Evolutionary conservation across 2,888 invertebrate genomes (phyloP).

Genomic region (Lochmaea crataegi): DNA sequence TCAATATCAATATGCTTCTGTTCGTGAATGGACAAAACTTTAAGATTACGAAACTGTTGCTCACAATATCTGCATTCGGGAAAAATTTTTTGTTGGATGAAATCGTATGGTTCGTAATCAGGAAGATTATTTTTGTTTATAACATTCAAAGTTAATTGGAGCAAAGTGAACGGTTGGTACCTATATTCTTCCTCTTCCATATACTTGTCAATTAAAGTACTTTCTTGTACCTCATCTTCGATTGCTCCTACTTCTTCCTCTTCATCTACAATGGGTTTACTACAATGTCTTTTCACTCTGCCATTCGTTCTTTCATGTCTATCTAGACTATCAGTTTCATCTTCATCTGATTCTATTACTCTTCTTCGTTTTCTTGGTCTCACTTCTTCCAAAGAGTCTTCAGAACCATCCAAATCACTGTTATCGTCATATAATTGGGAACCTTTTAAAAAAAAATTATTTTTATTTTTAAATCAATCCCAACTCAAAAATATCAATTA

Average conservation of each 20-base stretch:
- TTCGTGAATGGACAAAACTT: constrained; percentile 61
- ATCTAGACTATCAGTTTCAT: constrained; percentile 27
- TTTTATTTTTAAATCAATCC: background rate
- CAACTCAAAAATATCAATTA: background rate
- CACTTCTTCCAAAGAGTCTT: constrained; percentile 43
- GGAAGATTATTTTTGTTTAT: constrained; percentile 59
- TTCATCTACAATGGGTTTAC: constrained; percentile 19
- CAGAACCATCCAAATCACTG: constrained; percentile 53
- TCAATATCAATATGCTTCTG: constrained; percentile 60
- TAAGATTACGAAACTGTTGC: constrained; percentile 55
- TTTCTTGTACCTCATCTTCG: constrained; percentile 33
- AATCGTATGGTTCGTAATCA: constrained; percentile 53
- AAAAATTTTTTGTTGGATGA: constrained; percentile 46
- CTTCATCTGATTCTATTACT: constrained; percentile 34
- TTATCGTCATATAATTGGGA: constrained; percentile 28
- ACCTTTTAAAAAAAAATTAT: background rate
- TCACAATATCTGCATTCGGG: constrained; percentile 60
- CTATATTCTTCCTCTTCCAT: constrained; percentile 50
- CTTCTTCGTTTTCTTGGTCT: constrained; percentile 36
- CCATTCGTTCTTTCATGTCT: constrained; percentile 17
- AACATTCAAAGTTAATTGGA: constrained; percentile 56
- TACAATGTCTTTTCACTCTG: background rate
- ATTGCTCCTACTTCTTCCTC: constrained; percentile 17
- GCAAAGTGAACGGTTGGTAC: constrained; percentile 58
- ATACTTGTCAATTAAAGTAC: constrained; percentile 39